A percentile compares a stretch with the other conserved stretches of the same genome.
Conservation (phyloP, 2,888 invertebrate species). For the Stenotaenia linearis region DNA sequence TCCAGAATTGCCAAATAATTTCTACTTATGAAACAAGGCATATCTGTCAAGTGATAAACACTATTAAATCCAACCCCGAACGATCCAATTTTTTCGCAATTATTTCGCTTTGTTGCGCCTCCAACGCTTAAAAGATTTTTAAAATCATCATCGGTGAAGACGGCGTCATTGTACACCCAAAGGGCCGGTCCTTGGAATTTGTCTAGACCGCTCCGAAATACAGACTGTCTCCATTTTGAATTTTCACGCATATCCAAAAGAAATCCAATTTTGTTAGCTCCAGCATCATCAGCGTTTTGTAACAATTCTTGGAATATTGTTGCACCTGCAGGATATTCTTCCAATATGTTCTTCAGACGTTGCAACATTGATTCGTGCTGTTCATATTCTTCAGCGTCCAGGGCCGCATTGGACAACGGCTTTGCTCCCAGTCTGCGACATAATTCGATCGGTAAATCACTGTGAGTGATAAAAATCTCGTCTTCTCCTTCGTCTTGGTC, state of each 20-base stretch:
- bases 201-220: background rate
- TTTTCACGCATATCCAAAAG: background rate
- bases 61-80: background rate
- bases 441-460: background rate
- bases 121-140: background rate
- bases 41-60: background rate
- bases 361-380: background rate
- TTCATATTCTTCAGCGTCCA: background rate
- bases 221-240: background rate
- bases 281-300: background rate
- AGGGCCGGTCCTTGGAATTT: background rate
- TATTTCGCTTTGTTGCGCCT: background rate
- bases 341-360: background rate
- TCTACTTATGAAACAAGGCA: background rate
- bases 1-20: too few relatives aligned
- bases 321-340: background rate
- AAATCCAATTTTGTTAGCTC: background rate
- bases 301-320: background rate
- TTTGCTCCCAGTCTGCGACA: background rate
- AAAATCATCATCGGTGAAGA: background rate
- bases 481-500: background rate
- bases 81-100: background rate
- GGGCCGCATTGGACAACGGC: background rate
- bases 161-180: background rate
- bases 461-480: background rate